Conservation (phyloP, 2,113 vertebrate species). For the Eleginops maclovinus region DNA sequence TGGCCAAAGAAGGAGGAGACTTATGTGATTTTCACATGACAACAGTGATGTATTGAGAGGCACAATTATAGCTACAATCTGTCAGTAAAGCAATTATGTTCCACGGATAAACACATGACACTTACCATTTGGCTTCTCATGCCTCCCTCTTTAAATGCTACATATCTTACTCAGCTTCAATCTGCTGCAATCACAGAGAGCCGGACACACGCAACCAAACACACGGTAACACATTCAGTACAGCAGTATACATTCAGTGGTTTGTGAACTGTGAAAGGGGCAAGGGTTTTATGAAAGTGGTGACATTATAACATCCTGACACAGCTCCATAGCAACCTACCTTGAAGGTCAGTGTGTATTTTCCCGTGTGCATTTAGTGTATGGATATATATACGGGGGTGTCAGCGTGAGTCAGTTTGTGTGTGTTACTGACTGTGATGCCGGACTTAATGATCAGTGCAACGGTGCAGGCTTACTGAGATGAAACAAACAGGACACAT, state of each 20-base stretch:
- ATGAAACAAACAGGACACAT: constrained; percentile 24
- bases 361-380: constrained; percentile 22
- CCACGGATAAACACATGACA: constrained; percentile 38
- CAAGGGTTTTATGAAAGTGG: constrained; percentile 71
- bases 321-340: constrained; percentile 68
- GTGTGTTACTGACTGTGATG: not conserved
- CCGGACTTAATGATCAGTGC: constrained; percentile 30
- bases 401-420: not conserved
- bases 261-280: constrained; percentile 75
- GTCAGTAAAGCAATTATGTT: constrained; percentile 48
- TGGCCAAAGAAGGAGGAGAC: not conserved
- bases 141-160: constrained; percentile 36
- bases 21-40: constrained; percentile 17
- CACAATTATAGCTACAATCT: constrained; percentile 42
- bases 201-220: constrained; percentile 7
- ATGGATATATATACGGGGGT: constrained; percentile 17
- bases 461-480: not conserved
- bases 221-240: not conserved
- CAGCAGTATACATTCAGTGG: constrained; percentile 27
- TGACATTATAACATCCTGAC: constrained; percentile 75
- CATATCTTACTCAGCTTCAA: constrained; percentile 37
- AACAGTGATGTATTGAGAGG: constrained; percentile 26
- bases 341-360: constrained; percentile 70
- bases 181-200: constrained; percentile 17
- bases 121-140: constrained; percentile 40